phyloP scores from a whole-genome alignment of 2,888 invertebrate genomes.

The Embidobia sp. region DNA sequence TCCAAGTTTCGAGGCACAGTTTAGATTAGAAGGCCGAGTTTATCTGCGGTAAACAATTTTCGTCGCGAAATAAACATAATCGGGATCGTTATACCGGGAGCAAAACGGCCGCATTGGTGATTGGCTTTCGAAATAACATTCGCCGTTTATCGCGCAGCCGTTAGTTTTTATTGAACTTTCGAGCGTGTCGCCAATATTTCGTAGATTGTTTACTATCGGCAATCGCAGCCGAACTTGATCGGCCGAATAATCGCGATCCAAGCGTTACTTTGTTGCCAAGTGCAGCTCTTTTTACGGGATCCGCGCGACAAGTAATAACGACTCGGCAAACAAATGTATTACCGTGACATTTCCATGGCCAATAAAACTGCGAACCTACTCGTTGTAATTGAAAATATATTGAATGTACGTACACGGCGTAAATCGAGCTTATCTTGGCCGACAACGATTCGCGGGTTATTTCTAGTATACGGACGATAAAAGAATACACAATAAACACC shows the following conservation, averaged over 20 bases:
- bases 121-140: constrained; percentile 52
- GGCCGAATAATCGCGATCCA: constrained; percentile 36
- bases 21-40: not conserved
- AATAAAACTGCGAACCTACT: constrained; percentile 36
- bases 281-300: constrained; percentile 21
- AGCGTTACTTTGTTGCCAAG: constrained; percentile 38
- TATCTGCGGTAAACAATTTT: constrained; percentile 18
- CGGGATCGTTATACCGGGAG: constrained; percentile 10
- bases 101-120: constrained; percentile 45
- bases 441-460: constrained; percentile 30
- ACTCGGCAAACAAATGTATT: constrained; percentile 40
- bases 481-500: constrained; percentile 8
- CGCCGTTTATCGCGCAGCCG: constrained; percentile 42
- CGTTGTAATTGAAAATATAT: constrained; percentile 44
- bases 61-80: constrained; percentile 30
- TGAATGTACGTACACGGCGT: constrained; percentile 35
- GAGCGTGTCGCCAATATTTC: constrained; percentile 54
- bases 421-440: constrained; percentile 32
- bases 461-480: constrained; percentile 5
- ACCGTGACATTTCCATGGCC: constrained; percentile 36
- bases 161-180: constrained; percentile 59
- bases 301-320: constrained; percentile 35
- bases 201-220: constrained; percentile 33
- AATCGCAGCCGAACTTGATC: constrained; percentile 26
- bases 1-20: too few relatives aligned